Conservation (phyloP, 2,113 vertebrate genomes). For the Meriones unguiculatus region DNA sequence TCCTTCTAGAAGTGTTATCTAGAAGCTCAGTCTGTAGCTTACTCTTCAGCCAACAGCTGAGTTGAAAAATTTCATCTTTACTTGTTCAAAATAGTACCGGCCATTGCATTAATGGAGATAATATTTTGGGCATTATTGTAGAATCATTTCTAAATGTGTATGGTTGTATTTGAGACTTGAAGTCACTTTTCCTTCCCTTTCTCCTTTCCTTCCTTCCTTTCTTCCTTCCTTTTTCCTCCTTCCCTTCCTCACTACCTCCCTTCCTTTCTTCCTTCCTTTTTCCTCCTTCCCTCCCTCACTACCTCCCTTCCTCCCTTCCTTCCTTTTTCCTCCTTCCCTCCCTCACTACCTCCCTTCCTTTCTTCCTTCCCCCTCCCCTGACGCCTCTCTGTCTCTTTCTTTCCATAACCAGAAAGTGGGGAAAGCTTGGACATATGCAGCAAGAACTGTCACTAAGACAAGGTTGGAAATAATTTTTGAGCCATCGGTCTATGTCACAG, state of each 20-base stretch:
- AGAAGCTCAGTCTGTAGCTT: neutral
- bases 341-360: too few relatives aligned
- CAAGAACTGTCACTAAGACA: neutral
- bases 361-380: too few relatives aligned
- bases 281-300: neutral
- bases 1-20: constrained; percentile 3
- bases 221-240: too few relatives aligned
- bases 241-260: too few relatives aligned
- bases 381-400: too few relatives aligned
- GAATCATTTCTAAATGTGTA: neutral
- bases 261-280: too few relatives aligned
- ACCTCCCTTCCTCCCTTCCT: too few relatives aligned
- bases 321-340: too few relatives aligned
- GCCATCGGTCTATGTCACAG: neutral
- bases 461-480: neutral
- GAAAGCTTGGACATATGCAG: neutral
- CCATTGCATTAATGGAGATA: neutral
- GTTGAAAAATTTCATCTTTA: neutral
- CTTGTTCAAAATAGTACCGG: neutral
- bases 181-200: neutral
- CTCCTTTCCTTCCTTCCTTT: too few relatives aligned
- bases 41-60: neutral
- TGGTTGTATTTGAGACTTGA: neutral
- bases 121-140: neutral
- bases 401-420: neutral